Conservation (phyloP, 2,113 vertebrate genomes). For the Cheirogaleus medius region DNA sequence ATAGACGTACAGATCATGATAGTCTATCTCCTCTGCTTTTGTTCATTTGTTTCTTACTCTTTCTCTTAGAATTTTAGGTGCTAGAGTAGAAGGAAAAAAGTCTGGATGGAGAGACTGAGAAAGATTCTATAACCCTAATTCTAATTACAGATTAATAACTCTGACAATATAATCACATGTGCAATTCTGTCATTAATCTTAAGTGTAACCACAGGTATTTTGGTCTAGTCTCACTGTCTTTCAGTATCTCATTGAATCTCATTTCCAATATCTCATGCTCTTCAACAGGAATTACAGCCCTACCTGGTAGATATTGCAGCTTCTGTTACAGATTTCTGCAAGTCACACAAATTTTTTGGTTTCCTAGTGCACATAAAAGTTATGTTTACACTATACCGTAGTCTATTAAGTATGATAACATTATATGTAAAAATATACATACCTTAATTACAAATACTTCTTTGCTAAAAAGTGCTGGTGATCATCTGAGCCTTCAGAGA, state of each 20-base stretch:
- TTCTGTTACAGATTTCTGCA: neutral
- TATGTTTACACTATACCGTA: neutral
- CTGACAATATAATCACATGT: neutral
- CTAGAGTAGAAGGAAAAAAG: neutral
- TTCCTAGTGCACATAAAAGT: neutral
- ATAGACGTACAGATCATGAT: neutral
- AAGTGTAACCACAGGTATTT: neutral
- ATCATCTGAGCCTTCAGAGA: neutral
- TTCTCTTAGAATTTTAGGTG: slow-evolving; percentile 32
- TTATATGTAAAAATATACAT: neutral
- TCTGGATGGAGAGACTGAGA: neutral
- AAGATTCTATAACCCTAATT: neutral
- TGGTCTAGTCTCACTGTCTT: neutral
- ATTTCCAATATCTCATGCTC: slow-evolving; percentile 17
- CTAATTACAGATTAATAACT: neutral
- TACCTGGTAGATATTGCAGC: neutral
- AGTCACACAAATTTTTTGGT: neutral
- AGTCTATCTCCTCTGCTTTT: neutral
- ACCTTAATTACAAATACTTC: neutral
- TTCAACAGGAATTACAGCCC: neutral
- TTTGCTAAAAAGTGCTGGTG: neutral
- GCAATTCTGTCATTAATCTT: neutral
- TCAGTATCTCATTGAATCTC: neutral
- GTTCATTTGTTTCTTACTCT: neutral
- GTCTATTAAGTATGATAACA: neutral